Evolutionary conservation across 1,140 invertebrate genomes (phyloP), one percentile per base, ranked within the genome.

Genomic region (Bicyclus anynana): DNA sequence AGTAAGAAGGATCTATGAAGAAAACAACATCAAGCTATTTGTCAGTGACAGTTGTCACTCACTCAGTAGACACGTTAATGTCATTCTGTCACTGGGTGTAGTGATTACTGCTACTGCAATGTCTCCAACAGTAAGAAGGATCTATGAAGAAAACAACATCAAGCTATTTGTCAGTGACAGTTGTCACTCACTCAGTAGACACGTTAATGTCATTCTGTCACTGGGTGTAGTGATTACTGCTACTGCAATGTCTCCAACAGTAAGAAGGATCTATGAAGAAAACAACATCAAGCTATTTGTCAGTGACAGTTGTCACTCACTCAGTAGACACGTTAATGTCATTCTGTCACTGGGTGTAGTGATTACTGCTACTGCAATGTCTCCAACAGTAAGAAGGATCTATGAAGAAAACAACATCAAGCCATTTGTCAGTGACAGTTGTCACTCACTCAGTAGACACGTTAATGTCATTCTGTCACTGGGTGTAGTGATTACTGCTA

Each of bases 181-280:
- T 37, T 37, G 16, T 47, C 40, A 55, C n/a, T 29, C 27, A 17
- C 26, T 55, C 53, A 48, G 53, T 2, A 35, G 42, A 35, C 42
- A 17, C 12, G 16, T 17, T 20, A 21, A 17, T 18, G 7, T 23
- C 0, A 1, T 14, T 49, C 12, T 51, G 21, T 29, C 49, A 44
- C 16, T 21, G 38, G 26, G 5, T 47, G 16, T 13, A 49, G 29
- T n/a, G 9, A 35, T n/a, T 35, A 35, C 10, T 35, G 3, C 7
- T 7, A 7, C 3, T n/a, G 13, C 9, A 35, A 35, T 35, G 12
- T 5, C 33, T 35, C 13, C 33, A 13, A 5, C 12, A n/a, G 2
- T 35, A 35, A 35, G 33, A 47, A 47, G 20, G 26, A 23, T 2
- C 23, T n/a, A 17, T 14, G 3, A 49, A 35, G 42, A 23, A 23